These are phyloP conservation scores for Pseudomyrmex flavicornis DNA, from an alignment of 1,140 invertebrate species.

Conservation along the genomic window DNA sequence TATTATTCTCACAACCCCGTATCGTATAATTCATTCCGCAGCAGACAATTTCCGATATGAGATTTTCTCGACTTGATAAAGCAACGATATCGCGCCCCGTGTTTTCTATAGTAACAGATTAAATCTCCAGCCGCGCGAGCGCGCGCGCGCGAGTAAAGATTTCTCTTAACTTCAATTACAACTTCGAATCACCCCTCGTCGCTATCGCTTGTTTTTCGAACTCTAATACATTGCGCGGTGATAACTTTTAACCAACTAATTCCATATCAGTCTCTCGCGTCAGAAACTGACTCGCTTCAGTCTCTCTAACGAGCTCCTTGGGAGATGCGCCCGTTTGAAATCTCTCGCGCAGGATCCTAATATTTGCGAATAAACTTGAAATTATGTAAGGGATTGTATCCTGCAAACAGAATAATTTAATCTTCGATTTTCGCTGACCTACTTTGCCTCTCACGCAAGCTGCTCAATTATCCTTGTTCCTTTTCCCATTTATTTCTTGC, in stretches of 20 bases:
- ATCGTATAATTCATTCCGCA: conserved; percentile 64
- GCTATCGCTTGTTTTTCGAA: conserved; percentile 28
- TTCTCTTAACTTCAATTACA: conserved; percentile 58
- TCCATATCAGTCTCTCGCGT: conserved; percentile 29
- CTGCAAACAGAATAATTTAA: conserved; percentile 53
- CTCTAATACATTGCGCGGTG: conserved; percentile 36
- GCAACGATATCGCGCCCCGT: conserved; percentile 45
- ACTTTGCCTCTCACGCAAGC: conserved; percentile 48
- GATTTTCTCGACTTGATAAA: conserved; percentile 47
- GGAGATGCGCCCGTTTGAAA: conserved; percentile 14
- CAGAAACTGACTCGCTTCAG: conserved; percentile 3
- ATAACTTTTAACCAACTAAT: conserved; percentile 44
- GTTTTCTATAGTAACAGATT: conserved; percentile 59
- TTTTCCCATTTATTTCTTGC: conserved; percentile 45
- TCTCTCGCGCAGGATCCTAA: background rate
- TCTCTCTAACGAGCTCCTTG: conserved; percentile 8
- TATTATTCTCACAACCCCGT: conserved; percentile 58
- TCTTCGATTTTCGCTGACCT: conserved; percentile 54
- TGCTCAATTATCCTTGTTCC: conserved; percentile 46
- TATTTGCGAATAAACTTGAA: conserved; percentile 4
- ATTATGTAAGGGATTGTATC: conserved; percentile 49
- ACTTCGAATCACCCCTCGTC: conserved; percentile 19
- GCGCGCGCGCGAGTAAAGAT: conserved; percentile 21
- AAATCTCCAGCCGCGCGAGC: conserved; percentile 18
- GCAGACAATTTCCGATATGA: conserved; percentile 56